Conservation (phyloP, 2,113 vertebrate species). For the Tenebrosternarchus preto region DNA sequence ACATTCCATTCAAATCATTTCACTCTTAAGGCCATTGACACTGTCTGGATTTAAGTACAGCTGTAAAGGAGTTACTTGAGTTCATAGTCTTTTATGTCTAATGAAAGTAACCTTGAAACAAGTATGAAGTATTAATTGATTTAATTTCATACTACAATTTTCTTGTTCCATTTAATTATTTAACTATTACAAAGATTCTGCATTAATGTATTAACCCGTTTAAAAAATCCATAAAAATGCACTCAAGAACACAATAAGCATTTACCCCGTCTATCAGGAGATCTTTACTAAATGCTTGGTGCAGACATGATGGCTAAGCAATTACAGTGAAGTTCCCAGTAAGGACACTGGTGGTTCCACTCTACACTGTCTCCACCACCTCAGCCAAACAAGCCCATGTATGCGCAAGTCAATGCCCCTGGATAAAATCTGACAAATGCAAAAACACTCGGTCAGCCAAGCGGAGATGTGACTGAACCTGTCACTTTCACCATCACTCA, state of each 20-base stretch:
- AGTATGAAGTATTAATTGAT: background rate
- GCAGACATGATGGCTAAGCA: background rate
- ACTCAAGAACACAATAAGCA: background rate
- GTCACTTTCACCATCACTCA: background rate
- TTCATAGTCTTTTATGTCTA: slow-evolving; percentile 1
- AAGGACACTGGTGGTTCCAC: background rate
- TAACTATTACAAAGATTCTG: background rate
- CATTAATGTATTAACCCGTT: background rate
- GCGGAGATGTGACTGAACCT: background rate
- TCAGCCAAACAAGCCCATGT: slow-evolving; percentile 49
- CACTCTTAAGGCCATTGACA: slow-evolving; percentile 17
- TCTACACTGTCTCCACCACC: slow-evolving; percentile 9
- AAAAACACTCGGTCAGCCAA: slow-evolving; percentile 28
- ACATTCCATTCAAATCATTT: slow-evolving; percentile 16
- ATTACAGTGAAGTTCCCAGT: slow-evolving; percentile 16
- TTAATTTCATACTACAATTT: background rate
- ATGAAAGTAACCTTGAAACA: background rate
- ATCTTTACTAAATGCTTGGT: background rate
- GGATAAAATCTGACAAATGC: slow-evolving; percentile 40
- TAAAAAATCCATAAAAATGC: no score
- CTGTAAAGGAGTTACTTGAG: background rate
- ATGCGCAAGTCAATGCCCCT: background rate
- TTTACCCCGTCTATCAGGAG: slow-evolving; percentile 10
- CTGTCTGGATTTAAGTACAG: background rate
- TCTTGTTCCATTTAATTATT: background rate